Base-by-base conservation (phyloP, 2,888 invertebrate genomes). In the Andrena dorsata region DNA sequence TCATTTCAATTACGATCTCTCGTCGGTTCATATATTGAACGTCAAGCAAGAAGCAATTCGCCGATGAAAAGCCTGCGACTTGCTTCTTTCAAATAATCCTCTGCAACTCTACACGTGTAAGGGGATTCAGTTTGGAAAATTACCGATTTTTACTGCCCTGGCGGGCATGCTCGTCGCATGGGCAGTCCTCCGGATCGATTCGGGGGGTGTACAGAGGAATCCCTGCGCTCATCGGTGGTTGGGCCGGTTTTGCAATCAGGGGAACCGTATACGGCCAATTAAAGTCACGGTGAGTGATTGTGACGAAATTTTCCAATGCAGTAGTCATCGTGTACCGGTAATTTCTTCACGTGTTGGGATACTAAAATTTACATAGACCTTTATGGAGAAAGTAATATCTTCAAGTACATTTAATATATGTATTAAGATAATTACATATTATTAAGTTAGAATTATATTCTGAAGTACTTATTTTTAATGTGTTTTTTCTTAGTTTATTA, bases 131-230 rank as follows among this genome's bases (percentile, higher is more conserved):
- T 10, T 0, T 13, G 16, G 26, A 26, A 56, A 7, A 28, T 56
- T 71, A 90, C 91, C 95, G 95, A 80, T 95, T 95, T 78, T 96
- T 95, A 70, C 95, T 93, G 0, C 95, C 95, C 0, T 95, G 95
- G 89, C 96, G 96, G 0, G 95, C 94, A 88, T 96, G 96, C 0
- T 94, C 95, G 83, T 96, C 95, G 93, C 96, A 96, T 90, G 95
- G 95, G 88, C 96, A 96, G 89, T 95, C 96, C 0, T 96, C 95
- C 0, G 95, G 95, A 2, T 95, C 95, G 0, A 95, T 94, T 10
- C 95, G 94, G 0, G 95, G 95, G n/a, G 94, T 93, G 82, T 94
- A 95, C 73, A 94, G 94, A 35, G 94, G 92, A 2, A 94, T 94
- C 1, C 94, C 91, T 2, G 95, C 94, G 8, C 95, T 95, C 7